Conservation (phyloP, 1,140 invertebrate genomes). For the Nymphalis io region DNA sequence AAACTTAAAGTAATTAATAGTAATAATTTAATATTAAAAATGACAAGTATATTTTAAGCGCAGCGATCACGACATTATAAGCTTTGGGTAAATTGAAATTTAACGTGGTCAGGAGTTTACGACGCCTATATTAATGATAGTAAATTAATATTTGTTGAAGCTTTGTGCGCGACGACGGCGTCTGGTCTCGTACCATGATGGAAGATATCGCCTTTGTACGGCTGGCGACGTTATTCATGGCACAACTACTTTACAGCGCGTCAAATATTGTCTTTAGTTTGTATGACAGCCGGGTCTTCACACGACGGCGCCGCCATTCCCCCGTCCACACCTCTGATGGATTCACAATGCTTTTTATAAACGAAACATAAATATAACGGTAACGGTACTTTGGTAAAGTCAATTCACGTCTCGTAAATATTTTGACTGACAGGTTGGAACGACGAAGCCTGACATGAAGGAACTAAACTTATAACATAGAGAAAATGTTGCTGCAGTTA, state of each 20-base stretch:
- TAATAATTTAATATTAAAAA: no score
- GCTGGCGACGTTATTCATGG: constrained; percentile 3
- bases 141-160: constrained; percentile 9
- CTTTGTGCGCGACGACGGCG: neutral
- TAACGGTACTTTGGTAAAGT: constrained; percentile 17
- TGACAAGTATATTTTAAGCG: neutral
- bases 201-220: constrained; percentile 24
- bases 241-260: constrained; percentile 11
- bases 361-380: neutral
- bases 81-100: neutral
- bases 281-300: constrained; percentile 5
- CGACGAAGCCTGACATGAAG: neutral
- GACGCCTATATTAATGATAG: constrained; percentile 14
- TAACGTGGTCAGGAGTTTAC: neutral
- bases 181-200: constrained; percentile 4
- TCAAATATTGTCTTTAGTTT: constrained; percentile 32
- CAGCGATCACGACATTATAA: neutral
- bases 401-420: constrained; percentile 15
- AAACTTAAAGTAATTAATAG: no score
- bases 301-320: neutral
- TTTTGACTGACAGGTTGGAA: neutral
- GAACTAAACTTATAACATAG: neutral
- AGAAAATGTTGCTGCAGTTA: neutral
- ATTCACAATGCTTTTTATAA: constrained; percentile 20
- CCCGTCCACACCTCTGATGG: constrained; percentile 10